Percentiles rank a stretch among this genome's conserved stretches.
Evolutionary conservation across 1,140 invertebrate species (phyloP).

Genomic region (Drosophila quadrilineata): DNA sequence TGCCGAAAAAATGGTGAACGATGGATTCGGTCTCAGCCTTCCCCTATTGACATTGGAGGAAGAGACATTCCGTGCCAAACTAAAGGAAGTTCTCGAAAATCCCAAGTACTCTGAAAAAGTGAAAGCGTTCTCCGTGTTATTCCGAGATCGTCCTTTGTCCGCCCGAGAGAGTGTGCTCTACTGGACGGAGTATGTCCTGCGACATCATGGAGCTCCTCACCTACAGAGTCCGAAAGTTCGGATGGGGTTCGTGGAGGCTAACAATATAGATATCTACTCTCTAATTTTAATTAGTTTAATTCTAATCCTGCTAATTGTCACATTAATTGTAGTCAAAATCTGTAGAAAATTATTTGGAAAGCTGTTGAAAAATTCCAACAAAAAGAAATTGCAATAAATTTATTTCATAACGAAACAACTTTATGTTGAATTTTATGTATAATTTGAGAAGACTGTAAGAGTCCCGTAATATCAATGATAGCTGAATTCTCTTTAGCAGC

Average conservation of each 20-base stretch:
- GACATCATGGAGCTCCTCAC: slow-evolving; percentile 80
- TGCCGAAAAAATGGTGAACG: slow-evolving; percentile 31
- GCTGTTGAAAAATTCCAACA: no score
- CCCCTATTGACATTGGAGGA: slow-evolving; percentile 82
- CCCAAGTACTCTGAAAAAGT: slow-evolving; percentile 35
- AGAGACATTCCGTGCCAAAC: slow-evolving; percentile 44
- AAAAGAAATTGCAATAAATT: no score
- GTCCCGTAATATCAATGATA: no score
- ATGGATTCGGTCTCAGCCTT: slow-evolving; percentile 63
- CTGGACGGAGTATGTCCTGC: slow-evolving; percentile 82
- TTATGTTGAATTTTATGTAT: no score
- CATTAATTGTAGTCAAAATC: no score
- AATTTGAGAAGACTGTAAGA: no score
- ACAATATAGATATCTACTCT: slow-evolving; percentile 50
- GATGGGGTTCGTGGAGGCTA: slow-evolving; percentile 70
- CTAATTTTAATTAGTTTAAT: slow-evolving; percentile 2
- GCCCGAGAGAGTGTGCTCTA: slow-evolving; percentile 78
- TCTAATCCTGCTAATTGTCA: not conserved
- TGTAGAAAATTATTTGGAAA: no score
- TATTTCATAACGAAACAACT: no score
- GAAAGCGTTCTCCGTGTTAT: slow-evolving; percentile 39
- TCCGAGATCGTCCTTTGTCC: slow-evolving; percentile 59
- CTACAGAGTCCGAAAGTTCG: slow-evolving; percentile 48
- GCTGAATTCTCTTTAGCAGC: no score
- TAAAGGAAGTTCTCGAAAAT: slow-evolving; percentile 50